These are phyloP conservation scores for Synergus umbraculus DNA, from an alignment of 2,888 invertebrate genomes.

Conservation along the genomic window DNA sequence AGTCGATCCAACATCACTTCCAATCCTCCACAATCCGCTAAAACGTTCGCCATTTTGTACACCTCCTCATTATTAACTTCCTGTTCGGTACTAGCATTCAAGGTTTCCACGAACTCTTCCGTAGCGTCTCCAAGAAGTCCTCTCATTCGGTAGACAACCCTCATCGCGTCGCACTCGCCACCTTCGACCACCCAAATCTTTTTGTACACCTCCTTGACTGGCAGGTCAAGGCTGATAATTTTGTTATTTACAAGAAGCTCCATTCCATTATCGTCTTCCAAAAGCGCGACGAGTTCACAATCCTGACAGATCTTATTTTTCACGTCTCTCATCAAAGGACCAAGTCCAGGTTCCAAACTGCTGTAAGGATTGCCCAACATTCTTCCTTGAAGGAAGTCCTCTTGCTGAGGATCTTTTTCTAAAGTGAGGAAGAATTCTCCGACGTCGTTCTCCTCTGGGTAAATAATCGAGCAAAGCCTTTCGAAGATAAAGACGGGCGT, in stretches of 20 bases:
- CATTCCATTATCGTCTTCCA: conserved; percentile 99
- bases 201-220: conserved; percentile 93
- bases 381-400: conserved; percentile 97
- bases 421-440: conserved; percentile 97
- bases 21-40: conserved; percentile 88
- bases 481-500: conserved; percentile 99
- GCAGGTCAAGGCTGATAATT: conserved; percentile 97
- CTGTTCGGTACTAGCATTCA: conserved; percentile 90
- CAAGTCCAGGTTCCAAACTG: conserved; percentile 94
- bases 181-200: conserved; percentile 90
- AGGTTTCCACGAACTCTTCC: conserved; percentile 97
- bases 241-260: conserved; percentile 98
- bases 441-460: conserved; percentile 97
- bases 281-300: conserved; percentile 97
- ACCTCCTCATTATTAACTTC: conserved; percentile 97
- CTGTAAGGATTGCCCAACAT: conserved; percentile 99
- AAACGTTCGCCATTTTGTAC: conserved; percentile 92
- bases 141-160: conserved; percentile 98
- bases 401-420: conserved; percentile 99
- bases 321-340: conserved; percentile 98
- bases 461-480: conserved; percentile 96
- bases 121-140: conserved; percentile 98
- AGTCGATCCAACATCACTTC: conserved; percentile 91
- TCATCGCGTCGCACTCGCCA: conserved; percentile 96
- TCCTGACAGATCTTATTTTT: conserved; percentile 99